Evolutionary conservation across 2,113 vertebrate species (phyloP).

Genomic region (Oxyura jamaicensis): DNA sequence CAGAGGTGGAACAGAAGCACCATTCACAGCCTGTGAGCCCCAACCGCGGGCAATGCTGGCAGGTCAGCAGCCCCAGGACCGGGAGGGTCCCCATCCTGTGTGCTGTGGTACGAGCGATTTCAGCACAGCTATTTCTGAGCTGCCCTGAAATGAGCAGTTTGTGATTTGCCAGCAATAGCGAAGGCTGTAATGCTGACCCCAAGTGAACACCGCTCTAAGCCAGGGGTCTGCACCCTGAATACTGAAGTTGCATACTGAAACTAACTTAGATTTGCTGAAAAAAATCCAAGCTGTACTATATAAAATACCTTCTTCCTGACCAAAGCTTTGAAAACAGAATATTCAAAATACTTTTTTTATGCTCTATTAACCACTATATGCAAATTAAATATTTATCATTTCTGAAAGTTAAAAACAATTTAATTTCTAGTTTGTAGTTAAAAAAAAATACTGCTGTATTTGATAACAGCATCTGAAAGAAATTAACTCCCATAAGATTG

Average conservation of each 20-base stretch:
- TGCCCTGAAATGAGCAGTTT: neutral
- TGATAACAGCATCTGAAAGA: neutral
- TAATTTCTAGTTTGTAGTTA: neutral
- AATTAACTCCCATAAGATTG: neutral
- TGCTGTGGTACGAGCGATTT: accelerated
- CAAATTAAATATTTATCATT: neutral
- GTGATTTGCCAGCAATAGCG: neutral
- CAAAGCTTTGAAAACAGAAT: neutral
- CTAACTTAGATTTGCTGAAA: neutral
- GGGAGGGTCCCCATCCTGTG: neutral
- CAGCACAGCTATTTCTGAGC: neutral
- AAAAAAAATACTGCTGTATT: neutral
- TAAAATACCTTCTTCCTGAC: neutral
- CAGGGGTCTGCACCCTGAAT: neutral
- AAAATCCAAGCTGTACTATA: neutral
- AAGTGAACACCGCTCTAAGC: neutral
- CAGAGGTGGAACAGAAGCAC: neutral
- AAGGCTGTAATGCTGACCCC: neutral
- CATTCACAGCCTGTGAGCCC: neutral
- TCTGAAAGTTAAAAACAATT: neutral
- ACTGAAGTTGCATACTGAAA: neutral
- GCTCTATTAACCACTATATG: neutral
- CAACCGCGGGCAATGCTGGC: neutral
- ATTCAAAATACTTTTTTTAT: neutral
- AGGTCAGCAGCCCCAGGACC: neutral